A percentile compares a stretch with the other conserved stretches of the same genome.
Conservation (phyloP, 1,140 invertebrate genomes). For the Acromyrmex echinatior region DNA sequence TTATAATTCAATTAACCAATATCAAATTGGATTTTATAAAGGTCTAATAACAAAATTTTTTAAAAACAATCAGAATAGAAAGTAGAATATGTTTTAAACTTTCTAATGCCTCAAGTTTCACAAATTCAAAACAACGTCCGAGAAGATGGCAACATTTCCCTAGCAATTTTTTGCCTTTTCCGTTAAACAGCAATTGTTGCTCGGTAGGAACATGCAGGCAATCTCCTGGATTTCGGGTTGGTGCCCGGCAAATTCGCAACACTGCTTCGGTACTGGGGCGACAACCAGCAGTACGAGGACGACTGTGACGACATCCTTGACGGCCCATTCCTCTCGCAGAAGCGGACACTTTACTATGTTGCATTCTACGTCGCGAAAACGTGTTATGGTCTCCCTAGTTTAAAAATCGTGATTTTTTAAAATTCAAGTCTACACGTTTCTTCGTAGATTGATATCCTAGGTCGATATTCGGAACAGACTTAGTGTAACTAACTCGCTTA, state of each 20-base stretch:
- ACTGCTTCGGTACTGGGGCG: conserved; percentile 81
- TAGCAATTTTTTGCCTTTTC: neutral
- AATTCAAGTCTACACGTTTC: neutral
- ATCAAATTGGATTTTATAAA: too few species aligned
- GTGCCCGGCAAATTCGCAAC: conserved; percentile 82
- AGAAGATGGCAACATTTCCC: neutral
- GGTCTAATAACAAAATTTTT: neutral
- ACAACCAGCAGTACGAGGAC: conserved; percentile 80
- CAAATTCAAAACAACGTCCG: neutral
- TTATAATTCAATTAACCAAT: too few species aligned
- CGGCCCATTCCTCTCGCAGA: conserved; percentile 83
- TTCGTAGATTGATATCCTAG: conserved; percentile 5
- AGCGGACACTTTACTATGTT: conserved; percentile 81
- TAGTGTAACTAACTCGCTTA: neutral
- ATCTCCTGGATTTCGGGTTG: conserved; percentile 83
- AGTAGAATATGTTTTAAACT: neutral
- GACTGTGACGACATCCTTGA: conserved; percentile 84
- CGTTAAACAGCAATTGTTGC: conserved; percentile 48
- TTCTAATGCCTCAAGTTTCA: neutral
- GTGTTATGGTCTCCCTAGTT: conserved; percentile 84
- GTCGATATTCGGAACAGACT: neutral
- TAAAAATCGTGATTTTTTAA: conserved; percentile 65
- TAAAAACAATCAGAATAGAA: neutral
- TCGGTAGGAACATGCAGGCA: conserved; percentile 83
- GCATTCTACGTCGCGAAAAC: conserved; percentile 81